phyloP scores from a whole-genome alignment of 2,113 vertebrate species.

The Propithecus coquereli region DNA sequence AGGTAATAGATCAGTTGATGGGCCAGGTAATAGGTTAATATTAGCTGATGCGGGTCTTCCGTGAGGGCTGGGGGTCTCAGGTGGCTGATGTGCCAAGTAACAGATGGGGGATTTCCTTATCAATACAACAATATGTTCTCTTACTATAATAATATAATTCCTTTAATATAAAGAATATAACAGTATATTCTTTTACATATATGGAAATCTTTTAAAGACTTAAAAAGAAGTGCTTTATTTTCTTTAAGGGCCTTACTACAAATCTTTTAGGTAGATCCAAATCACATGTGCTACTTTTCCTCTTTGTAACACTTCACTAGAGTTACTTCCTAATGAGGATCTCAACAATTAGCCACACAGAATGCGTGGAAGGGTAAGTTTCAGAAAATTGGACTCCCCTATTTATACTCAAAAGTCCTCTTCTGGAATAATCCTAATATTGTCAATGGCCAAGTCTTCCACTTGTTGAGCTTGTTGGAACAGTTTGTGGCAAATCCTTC shows the following conservation, averaged over 20 bases:
- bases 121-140: neutral
- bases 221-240: neutral
- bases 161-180: no score
- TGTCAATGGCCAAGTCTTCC: neutral
- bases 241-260: neutral
- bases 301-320: neutral
- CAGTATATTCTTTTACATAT: neutral
- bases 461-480: neutral
- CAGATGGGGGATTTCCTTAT: no score
- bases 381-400: neutral
- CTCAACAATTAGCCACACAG: neutral
- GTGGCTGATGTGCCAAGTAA: no score
- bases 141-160: neutral
- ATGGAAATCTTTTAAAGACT: neutral
- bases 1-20: no score
- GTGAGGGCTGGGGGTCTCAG: no score
- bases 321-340: neutral
- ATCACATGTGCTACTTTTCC: neutral
- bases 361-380: neutral
- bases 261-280: neutral
- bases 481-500: conserved; percentile 7
- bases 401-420: neutral
- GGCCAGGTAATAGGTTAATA: no score
- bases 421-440: neutral
- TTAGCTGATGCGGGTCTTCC: no score